These are phyloP conservation scores for Drosophila leonis DNA, from an alignment of 2,888 invertebrate genomes.

Conservation along the genomic window DNA sequence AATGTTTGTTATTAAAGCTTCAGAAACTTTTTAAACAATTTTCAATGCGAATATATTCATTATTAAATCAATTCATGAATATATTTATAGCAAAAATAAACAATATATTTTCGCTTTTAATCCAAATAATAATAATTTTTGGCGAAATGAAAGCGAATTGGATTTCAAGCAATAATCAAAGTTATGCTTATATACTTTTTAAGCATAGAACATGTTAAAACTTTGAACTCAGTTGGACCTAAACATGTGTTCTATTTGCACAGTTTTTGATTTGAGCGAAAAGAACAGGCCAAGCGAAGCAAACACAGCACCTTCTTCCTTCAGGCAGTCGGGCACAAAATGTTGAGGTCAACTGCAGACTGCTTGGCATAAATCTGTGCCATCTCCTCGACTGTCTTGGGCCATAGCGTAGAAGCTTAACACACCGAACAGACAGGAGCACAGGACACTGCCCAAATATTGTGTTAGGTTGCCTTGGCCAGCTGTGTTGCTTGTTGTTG, in stretches of 20 bases:
- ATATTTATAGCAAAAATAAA: too few relatives aligned
- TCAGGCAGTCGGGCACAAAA: conserved; percentile 34
- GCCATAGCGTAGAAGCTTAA: background rate
- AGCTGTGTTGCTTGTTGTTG: conserved; percentile 36
- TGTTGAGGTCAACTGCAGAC: conserved; percentile 69
- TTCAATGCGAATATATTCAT: too few relatives aligned
- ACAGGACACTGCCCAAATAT: conserved; percentile 2
- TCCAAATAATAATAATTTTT: too few relatives aligned
- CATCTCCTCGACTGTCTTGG: conserved; percentile 27
- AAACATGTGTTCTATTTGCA: conserved; percentile 55
- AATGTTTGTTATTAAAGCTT: too few relatives aligned
- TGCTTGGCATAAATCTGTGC: conserved; percentile 66
- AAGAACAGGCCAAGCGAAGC: conserved; percentile 6
- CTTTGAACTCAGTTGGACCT: conserved; percentile 7
- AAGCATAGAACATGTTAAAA: background rate
- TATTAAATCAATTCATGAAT: too few relatives aligned
- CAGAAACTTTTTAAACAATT: too few relatives aligned
- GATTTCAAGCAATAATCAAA: background rate
- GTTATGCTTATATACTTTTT: background rate
- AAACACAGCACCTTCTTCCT: background rate
- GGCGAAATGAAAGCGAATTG: background rate
- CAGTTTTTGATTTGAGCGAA: conserved; percentile 11
- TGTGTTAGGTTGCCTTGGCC: background rate
- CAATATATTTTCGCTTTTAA: too few relatives aligned
- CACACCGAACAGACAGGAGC: background rate